Conservation (phyloP, 1,140 invertebrate genomes). For the Drosophila melanica region DNA sequence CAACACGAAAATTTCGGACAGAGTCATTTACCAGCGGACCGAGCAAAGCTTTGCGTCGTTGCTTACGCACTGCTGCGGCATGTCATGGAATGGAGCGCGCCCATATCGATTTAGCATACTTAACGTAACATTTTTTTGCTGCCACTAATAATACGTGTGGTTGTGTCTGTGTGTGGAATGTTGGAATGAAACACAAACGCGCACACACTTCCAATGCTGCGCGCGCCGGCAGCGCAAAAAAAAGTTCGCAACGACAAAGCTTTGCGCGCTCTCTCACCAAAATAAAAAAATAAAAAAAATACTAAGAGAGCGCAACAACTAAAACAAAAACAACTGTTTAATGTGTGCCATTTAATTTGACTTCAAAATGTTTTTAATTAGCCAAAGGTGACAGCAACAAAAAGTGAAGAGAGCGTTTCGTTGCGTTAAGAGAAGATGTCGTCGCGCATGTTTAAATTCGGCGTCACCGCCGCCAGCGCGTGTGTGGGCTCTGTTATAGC, state of each 20-base stretch:
- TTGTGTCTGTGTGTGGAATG: slow-evolving; percentile 6
- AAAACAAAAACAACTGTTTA: background rate
- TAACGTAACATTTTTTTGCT: slow-evolving; percentile 15
- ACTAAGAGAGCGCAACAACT: slow-evolving; percentile 1
- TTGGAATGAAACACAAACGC: slow-evolving; percentile 39
- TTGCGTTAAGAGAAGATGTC: slow-evolving; percentile 64
- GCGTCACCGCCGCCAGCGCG: slow-evolving; percentile 77
- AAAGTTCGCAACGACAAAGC: slow-evolving; percentile 57
- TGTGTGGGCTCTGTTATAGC: slow-evolving; percentile 71
- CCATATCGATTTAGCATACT: slow-evolving; percentile 66
- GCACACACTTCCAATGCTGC: slow-evolving; percentile 44
- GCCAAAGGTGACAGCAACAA: background rate
- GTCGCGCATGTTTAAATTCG: slow-evolving; percentile 80
- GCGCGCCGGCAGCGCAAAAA: slow-evolving; percentile 25
- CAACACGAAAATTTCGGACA: background rate
- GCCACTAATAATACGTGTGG: background rate
- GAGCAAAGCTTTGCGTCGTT: slow-evolving; percentile 4
- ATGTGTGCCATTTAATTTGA: slow-evolving; percentile 13
- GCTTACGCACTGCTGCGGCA: background rate
- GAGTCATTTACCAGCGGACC: background rate
- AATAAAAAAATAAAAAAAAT: background rate
- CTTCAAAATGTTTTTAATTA: slow-evolving; percentile 18
- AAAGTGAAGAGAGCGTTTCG: slow-evolving; percentile 14
- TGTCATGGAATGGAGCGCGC: slow-evolving; percentile 5
- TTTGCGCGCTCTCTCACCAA: slow-evolving; percentile 5